Evolutionary conservation across 2,888 invertebrate genomes (phyloP).

Genomic region (Heliconius ethilla): DNA sequence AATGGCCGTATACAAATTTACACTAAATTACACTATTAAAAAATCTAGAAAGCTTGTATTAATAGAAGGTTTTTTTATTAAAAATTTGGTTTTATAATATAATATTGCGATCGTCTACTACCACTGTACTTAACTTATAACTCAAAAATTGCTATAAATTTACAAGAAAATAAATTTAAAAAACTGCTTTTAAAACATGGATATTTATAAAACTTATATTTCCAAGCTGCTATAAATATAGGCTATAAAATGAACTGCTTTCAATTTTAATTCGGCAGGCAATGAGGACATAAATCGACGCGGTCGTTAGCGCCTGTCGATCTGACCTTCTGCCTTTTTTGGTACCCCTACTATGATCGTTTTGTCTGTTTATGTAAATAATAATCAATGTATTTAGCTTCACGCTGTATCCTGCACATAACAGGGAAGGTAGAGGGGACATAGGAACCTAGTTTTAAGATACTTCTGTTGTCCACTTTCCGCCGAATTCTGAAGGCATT

Average conservation of each 20-base stretch:
- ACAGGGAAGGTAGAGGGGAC: too few relatives aligned
- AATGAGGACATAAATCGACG: slow-evolving; percentile 43
- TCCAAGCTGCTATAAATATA: slow-evolving; percentile 19
- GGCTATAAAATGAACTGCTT: slow-evolving; percentile 33
- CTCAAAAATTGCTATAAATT: neutral
- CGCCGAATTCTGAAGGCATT: too few relatives aligned
- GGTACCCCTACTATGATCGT: slow-evolving; percentile 37
- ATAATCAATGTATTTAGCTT: neutral
- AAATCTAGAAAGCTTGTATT: too few relatives aligned
- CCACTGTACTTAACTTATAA: too few relatives aligned
- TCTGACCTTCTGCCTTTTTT: slow-evolving; percentile 36
- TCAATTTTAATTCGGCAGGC: slow-evolving; percentile 38
- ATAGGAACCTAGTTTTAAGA: neutral
- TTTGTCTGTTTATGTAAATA: neutral
- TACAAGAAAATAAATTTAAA: neutral
- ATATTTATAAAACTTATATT: slow-evolving; percentile 11
- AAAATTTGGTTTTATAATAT: too few relatives aligned
- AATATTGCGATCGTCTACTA: too few relatives aligned
- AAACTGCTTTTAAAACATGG: neutral
- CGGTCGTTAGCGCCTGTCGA: slow-evolving; percentile 42
- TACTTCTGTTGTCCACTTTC: neutral
- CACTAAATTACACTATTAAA: too few relatives aligned
- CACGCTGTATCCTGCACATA: neutral
- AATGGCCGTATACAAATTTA: too few relatives aligned
- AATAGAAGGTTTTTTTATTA: too few relatives aligned